phyloP scores from a whole-genome alignment of 2,888 invertebrate species.

The Antitype chi region DNA sequence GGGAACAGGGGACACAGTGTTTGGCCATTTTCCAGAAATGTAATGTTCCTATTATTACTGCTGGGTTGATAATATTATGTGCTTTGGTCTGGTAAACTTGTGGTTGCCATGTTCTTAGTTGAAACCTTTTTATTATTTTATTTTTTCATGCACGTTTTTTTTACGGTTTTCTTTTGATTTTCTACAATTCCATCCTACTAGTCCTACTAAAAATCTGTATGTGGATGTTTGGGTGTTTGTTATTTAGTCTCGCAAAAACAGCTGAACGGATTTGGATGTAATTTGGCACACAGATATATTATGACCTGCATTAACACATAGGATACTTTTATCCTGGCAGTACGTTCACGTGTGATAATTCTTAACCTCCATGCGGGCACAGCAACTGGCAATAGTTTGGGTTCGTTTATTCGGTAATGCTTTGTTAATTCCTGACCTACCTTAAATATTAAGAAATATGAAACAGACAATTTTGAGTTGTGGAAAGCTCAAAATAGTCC shows the following conservation, averaged over 20 bases:
- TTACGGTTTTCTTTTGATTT: background rate
- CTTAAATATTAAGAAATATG: background rate
- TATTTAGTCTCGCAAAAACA: too few relatives aligned
- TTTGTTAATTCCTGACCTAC: too few relatives aligned
- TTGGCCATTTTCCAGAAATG: slow-evolving; percentile 61
- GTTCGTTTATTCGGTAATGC: too few relatives aligned
- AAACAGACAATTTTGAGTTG: background rate
- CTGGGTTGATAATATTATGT: slow-evolving; percentile 32
- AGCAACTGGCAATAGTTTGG: too few relatives aligned
- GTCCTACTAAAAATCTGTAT: too few relatives aligned
- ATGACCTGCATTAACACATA: too few relatives aligned
- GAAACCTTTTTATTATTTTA: slow-evolving; percentile 16
- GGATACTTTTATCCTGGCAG: too few relatives aligned
- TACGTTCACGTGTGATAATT: too few relatives aligned
- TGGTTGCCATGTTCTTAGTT: background rate
- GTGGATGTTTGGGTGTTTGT: too few relatives aligned
- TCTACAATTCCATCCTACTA: background rate
- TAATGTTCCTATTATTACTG: slow-evolving; percentile 39
- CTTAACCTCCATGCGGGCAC: too few relatives aligned
- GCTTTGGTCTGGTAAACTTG: slow-evolving; percentile 22
- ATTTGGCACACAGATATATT: too few relatives aligned
- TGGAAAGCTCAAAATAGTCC: background rate
- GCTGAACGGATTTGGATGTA: too few relatives aligned
- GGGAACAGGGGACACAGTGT: slow-evolving; percentile 43
- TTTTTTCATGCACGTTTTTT: background rate